Conservation (phyloP, 2,797 vertebrate genomes). For the Epinephelus malabaricus region DNA sequence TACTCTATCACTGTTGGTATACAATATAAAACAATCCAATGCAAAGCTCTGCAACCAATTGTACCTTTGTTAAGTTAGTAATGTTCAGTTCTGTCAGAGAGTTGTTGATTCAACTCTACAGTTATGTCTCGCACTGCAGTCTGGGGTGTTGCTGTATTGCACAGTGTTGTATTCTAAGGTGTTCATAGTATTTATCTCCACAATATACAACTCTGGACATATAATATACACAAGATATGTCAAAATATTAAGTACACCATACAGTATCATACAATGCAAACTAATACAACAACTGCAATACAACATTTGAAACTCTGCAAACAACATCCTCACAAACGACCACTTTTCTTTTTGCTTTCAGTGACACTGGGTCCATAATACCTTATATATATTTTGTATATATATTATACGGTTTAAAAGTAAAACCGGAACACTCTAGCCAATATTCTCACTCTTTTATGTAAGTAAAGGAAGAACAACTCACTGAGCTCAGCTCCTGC, state of each 20-base stretch:
- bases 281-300: no score
- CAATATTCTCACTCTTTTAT: slow-evolving; percentile 9
- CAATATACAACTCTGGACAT: not conserved
- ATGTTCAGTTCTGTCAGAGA: not conserved
- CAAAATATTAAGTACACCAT: not conserved
- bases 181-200: not conserved
- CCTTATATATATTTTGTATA: no score
- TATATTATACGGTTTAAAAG: not conserved
- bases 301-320: no score
- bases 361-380: no score
- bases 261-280: no score
- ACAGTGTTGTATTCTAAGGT: not conserved
- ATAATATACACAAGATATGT: not conserved
- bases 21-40: not conserved
- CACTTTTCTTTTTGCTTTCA: no score
- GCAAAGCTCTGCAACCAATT: not conserved
- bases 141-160: no score
- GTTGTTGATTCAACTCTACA: not conserved
- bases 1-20: not conserved
- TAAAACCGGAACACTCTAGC: not conserved
- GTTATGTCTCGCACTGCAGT: not conserved
- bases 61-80: not conserved
- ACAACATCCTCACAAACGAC: no score
- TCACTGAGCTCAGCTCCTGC: slow-evolving; percentile 51
- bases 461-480: slow-evolving; percentile 26